Percentiles rank a stretch among this genome's conserved stretches.
These are phyloP conservation scores for Cairina moschata DNA, from an alignment of 2,113 vertebrate species.

Conservation along the genomic window DNA sequence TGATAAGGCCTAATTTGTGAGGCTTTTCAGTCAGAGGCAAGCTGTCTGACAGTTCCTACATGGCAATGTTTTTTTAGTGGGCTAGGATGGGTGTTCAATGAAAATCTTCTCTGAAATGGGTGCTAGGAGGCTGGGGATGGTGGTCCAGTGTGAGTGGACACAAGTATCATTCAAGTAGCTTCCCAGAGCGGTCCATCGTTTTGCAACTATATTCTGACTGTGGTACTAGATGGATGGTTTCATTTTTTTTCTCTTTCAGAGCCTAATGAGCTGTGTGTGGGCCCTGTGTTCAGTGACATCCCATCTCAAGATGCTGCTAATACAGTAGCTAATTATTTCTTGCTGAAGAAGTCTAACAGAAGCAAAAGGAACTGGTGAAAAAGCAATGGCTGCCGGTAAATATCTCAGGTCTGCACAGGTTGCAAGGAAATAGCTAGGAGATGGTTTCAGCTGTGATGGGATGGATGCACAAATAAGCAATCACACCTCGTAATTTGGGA, in stretches of 20 bases:
- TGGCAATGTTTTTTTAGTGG: constrained; percentile 16
- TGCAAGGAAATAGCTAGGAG: neutral
- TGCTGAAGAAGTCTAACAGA: constrained; percentile 63
- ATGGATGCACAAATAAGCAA: neutral
- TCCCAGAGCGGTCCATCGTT: neutral
- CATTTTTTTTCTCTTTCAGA: constrained; percentile 65
- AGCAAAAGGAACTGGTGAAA: constrained; percentile 62
- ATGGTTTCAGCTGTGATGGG: neutral
- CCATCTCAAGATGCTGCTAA: constrained; percentile 56
- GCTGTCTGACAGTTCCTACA: neutral
- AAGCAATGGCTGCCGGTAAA: constrained; percentile 91
- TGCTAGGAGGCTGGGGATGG: neutral
- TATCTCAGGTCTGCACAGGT: neutral
- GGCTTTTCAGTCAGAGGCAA: neutral
- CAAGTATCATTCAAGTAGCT: neutral
- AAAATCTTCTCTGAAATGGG: neutral
- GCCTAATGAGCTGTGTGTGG: constrained; percentile 70
- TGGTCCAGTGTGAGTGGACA: neutral
- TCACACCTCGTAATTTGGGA: neutral
- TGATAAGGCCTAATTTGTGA: constrained; percentile 67
- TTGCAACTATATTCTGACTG: neutral
- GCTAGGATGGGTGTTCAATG: neutral
- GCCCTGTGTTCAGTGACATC: constrained; percentile 50
- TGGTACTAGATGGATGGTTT: neutral
- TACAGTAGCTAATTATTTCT: constrained; percentile 72